Evolutionary conservation across 1,140 invertebrate species (phyloP).

Genomic region (Macrobrachium rosenbergii): DNA sequence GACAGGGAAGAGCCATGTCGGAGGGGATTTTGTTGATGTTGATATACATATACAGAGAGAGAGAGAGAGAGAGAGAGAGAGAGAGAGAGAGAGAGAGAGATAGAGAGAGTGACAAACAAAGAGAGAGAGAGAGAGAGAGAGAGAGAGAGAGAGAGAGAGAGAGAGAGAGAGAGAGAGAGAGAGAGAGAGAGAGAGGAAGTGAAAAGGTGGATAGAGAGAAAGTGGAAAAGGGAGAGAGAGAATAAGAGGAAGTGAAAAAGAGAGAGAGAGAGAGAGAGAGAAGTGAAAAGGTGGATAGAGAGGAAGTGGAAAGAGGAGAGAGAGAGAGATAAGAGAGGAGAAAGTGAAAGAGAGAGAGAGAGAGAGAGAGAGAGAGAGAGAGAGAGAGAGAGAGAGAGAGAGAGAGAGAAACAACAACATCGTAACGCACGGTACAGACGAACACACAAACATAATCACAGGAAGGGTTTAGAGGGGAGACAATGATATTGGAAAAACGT

Average conservation of each 20-base stretch:
- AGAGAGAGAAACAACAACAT: too few species aligned
- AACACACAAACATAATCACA: too few species aligned
- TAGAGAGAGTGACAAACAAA: background rate
- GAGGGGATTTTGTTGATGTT: too few species aligned
- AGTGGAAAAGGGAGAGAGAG: background rate
- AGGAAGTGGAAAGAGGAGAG: background rate
- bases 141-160: background rate
- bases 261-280: too few species aligned
- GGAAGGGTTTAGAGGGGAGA: too few species aligned
- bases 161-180: background rate
- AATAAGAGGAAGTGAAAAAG: background rate
- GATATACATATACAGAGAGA: background rate
- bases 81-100: background rate
- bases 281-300: background rate
- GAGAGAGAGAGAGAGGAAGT: background rate
- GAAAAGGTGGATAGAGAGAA: too few species aligned
- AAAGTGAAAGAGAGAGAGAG: background rate
- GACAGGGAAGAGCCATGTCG: too few species aligned
- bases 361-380: background rate
- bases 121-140: constrained; percentile 4
- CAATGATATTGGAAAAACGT: too few species aligned
- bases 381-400: too few species aligned
- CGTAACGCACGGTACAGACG: too few species aligned
- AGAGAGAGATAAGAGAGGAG: background rate
- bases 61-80: background rate